A percentile compares a stretch with the other conserved stretches of the same genome.
These are phyloP conservation scores for Himalopsyche tibetana DNA, from an alignment of 2,888 invertebrate species.

Conservation along the genomic window DNA sequence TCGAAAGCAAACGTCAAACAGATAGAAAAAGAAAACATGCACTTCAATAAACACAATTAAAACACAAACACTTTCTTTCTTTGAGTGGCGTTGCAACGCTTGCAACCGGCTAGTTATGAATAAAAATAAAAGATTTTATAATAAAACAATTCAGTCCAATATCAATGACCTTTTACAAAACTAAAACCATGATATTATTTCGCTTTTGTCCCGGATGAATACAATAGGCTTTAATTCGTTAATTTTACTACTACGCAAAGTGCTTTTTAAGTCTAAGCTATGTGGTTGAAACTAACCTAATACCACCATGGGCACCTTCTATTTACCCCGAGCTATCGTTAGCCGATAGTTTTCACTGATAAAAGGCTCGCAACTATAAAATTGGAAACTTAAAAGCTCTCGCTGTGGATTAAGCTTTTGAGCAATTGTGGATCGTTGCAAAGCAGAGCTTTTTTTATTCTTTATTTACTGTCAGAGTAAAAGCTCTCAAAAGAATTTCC, in stretches of 20 bases:
- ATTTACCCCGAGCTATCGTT: constrained; percentile 15
- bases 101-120: too few relatives aligned
- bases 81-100: too few relatives aligned
- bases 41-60: too few relatives aligned
- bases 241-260: constrained; percentile 44
- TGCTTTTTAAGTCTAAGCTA: constrained; percentile 44
- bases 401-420: constrained; percentile 15
- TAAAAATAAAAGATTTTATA: too few relatives aligned
- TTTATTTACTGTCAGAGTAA: neutral
- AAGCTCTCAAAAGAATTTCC: neutral
- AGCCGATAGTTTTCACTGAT: constrained; percentile 13
- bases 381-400: constrained; percentile 16
- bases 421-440: constrained; percentile 2
- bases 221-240: constrained; percentile 44
- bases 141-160: neutral
- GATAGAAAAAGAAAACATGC: too few relatives aligned
- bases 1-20: too few relatives aligned
- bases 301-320: neutral
- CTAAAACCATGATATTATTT: neutral
- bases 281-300: neutral
- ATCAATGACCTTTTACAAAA: neutral
- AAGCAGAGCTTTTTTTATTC: neutral
- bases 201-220: neutral
- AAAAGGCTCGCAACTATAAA: constrained; percentile 1
- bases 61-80: too few relatives aligned